Conservation (phyloP, 2,888 invertebrate species). For the Tachina fera region DNA sequence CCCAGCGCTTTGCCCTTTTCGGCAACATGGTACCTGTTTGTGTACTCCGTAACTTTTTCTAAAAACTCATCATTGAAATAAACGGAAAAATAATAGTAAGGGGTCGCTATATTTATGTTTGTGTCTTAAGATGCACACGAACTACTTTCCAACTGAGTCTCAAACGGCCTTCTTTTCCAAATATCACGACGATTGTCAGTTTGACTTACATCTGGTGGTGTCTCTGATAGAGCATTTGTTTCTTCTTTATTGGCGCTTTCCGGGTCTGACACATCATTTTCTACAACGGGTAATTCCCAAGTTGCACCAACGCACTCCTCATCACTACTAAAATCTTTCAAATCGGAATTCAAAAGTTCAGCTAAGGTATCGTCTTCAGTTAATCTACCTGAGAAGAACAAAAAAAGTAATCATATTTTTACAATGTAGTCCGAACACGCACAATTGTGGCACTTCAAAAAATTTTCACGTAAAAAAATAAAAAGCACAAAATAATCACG, state of each 20-base stretch:
- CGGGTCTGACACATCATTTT: slow-evolving; percentile 24
- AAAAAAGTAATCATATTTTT: slow-evolving; percentile 55
- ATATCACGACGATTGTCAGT: slow-evolving; percentile 50
- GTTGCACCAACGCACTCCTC: slow-evolving; percentile 52
- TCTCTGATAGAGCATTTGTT: slow-evolving; percentile 23
- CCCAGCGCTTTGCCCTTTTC: slow-evolving; percentile 48
- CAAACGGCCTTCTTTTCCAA: slow-evolving; percentile 60
- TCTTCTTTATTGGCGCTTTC: slow-evolving; percentile 46
- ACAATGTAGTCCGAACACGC: slow-evolving; percentile 55
- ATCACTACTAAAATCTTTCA: slow-evolving; percentile 62
- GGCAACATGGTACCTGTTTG: slow-evolving; percentile 54
- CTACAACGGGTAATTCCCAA: slow-evolving; percentile 41
- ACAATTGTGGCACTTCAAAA: slow-evolving; percentile 53
- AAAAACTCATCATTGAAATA: slow-evolving; percentile 60
- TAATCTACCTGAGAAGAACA: slow-evolving; percentile 42
- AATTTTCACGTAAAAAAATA: slow-evolving; percentile 38
- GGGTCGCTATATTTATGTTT: slow-evolving; percentile 45
- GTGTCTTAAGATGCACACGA: slow-evolving; percentile 32
- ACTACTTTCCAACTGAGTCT: slow-evolving; percentile 51
- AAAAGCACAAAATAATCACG: slow-evolving; percentile 38
- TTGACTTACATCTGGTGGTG: slow-evolving; percentile 49
- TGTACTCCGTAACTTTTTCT: slow-evolving; percentile 52
- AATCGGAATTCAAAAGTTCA: slow-evolving; percentile 56
- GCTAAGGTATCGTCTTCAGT: slow-evolving; percentile 56
- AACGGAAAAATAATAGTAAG: slow-evolving; percentile 43